These are phyloP conservation scores for Arctocebus calabarensis DNA, from an alignment of 2,797 vertebrate species.

Conservation along the genomic window DNA sequence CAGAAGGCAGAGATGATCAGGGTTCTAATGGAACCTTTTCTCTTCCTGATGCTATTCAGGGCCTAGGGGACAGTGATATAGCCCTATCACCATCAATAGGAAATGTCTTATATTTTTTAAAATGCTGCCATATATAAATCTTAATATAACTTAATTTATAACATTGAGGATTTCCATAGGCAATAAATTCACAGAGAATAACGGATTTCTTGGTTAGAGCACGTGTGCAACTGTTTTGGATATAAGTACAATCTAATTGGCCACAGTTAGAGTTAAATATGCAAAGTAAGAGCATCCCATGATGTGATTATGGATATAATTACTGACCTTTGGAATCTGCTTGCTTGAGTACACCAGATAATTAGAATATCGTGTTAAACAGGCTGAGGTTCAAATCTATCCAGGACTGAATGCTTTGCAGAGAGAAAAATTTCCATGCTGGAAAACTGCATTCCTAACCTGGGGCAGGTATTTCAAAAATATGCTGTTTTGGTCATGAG, in stretches of 20 bases:
- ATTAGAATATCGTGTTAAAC: constrained; percentile 60
- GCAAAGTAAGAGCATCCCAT: constrained; percentile 40
- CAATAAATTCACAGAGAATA: constrained; percentile 50
- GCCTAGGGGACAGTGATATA: not conserved
- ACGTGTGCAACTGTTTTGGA: not conserved
- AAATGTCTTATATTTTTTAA: not conserved
- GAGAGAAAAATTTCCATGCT: constrained; percentile 29
- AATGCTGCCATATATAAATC: not conserved
- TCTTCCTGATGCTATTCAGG: not conserved
- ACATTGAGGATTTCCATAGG: constrained; percentile 1
- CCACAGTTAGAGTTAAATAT: constrained; percentile 57
- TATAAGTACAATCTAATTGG: constrained; percentile 34
- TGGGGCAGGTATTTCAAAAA: constrained; percentile 69
- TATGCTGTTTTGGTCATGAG: constrained; percentile 44
- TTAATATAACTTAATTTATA: constrained; percentile 32
- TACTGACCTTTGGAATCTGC: constrained; percentile 63
- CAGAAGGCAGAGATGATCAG: not conserved
- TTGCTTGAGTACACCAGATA: constrained; percentile 62
- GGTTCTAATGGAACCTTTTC: not conserved
- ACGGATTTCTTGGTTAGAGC: constrained; percentile 21
- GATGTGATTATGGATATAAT: constrained; percentile 55
- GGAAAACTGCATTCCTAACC: constrained; percentile 70
- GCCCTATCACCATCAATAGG: not conserved
- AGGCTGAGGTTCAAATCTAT: constrained; percentile 44
- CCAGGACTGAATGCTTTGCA: not conserved